Conservation (phyloP, 2,888 invertebrate genomes). For the Ctena decussata region DNA sequence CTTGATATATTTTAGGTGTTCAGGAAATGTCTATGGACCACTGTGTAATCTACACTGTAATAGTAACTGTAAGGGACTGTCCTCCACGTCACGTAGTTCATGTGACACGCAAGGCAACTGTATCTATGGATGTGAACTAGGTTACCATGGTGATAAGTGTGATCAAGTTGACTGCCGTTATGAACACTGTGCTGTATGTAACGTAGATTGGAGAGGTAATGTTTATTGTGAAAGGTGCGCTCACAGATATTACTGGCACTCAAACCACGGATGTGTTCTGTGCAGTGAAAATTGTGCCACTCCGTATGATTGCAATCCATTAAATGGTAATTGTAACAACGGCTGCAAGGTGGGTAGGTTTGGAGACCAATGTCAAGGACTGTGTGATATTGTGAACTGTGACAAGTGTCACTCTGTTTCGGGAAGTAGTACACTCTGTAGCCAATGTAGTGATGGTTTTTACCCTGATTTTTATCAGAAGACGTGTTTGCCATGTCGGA, state of each 20-base stretch:
- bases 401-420: slow-evolving; percentile 35
- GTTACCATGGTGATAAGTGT: slow-evolving; percentile 59
- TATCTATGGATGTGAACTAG: slow-evolving; percentile 61
- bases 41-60: slow-evolving; percentile 42
- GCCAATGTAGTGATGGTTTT: slow-evolving; percentile 20
- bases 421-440: slow-evolving; percentile 7
- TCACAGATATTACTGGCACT: slow-evolving; percentile 58
- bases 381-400: slow-evolving; percentile 60
- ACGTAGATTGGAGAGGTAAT: slow-evolving; percentile 8
- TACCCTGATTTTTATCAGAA: slow-evolving; percentile 29
- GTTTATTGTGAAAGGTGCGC: slow-evolving; percentile 44
- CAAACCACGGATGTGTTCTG: slow-evolving; percentile 40
- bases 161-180: slow-evolving; percentile 52
- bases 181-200: slow-evolving; percentile 56
- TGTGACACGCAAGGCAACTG: slow-evolving; percentile 66
- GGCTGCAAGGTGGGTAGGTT: slow-evolving; percentile 60
- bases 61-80: slow-evolving; percentile 24
- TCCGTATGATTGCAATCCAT: slow-evolving; percentile 47
- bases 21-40: slow-evolving; percentile 38
- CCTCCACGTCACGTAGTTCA: neutral
- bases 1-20: slow-evolving; percentile 32
- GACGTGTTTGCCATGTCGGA: slow-evolving; percentile 33
- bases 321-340: slow-evolving; percentile 55
- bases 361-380: slow-evolving; percentile 59
- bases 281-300: slow-evolving; percentile 61